Evolutionary conservation across 1,140 invertebrate genomes (phyloP), one percentile per base, ranked within the genome.

Genomic region (Asobara japonica): DNA sequence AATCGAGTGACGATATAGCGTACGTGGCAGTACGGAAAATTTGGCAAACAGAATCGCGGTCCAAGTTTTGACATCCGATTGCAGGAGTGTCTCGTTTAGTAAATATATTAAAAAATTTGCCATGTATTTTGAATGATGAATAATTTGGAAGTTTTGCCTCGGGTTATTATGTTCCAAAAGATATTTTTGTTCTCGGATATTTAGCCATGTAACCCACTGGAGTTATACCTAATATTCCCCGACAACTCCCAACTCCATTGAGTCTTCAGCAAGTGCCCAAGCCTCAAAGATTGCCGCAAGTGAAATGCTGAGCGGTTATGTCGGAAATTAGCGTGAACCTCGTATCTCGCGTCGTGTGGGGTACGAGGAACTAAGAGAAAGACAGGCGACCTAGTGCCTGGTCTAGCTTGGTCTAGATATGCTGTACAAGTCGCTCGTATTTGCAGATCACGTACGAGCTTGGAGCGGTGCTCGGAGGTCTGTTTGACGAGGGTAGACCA

Each of bases 401-500:
- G 31, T n/a, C 5, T 45, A 45, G n/a, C n/a, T n/a, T n/a, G 18
- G 18, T 3, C 41, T 3, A 45, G 41, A 13, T n/a, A n/a, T n/a
- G n/a, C 5, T 56, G 69, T 38, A 62, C n/a, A 66, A 29, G 62
- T 61, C 66, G 73, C 73, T 77, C 72, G 69, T 78, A 78, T 79
- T 80, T 77, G 75, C 78, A 78, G 78, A 82, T 82, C 81, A 79
- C 76, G 79, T 78, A 78, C 76, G 72, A 78, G 72, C 74, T 73
- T 36, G 74, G 51, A 73, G 64, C 71, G 36, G 30, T 74, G 74
- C 77, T 76, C 67, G 72, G 73, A 78, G 78, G 75, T 79, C 84
- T 77, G 79, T 82, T 83, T 82, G 80, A 83, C 79, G 78, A 83
- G 80, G 78, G 79, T 83, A 77, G 38, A 71, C 73, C 45, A 69